Evolutionary conservation across 2,888 invertebrate species (phyloP), one percentile per base, ranked within the genome.

Genomic region (Microplitis deprimator): DNA sequence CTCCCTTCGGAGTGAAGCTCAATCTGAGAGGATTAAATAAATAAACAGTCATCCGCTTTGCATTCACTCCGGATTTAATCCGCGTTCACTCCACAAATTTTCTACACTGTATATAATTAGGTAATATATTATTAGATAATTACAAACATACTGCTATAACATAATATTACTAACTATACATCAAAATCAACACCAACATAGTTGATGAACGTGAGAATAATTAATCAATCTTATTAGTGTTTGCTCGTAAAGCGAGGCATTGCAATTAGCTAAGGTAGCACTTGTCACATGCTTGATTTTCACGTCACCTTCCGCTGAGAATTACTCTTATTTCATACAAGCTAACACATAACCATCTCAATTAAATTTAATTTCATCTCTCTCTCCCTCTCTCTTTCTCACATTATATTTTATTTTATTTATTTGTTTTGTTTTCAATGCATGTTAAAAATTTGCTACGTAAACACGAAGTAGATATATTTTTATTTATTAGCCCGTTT

Each of bases 261-360:
- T 62, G 60, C 73, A 65, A 75, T 62, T 71, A 65, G 69, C 62
- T 68, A 59, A 69, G 61, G 16, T 68, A 50, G 50, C 13, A 75
- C 77, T 67, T 75, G 41, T 59, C 72, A 79, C 71, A 17, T 38
- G 75, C 50, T 50, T 50, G 73, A 75, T 72, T 74, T 72, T 65
- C 76, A 59, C 65, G 69, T 50, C 76, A 71, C 74, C 75, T 79
- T 78, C 64, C 50, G 64, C 67, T 61, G 73, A 75, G 77, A 79
- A 77, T 79, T 79, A 69, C 70, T 68, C 50, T 13, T 62, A 50
- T 50, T 50, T 50, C 13, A 13, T 50, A 50, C 10, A 50, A 50
- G 50, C 50, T 50, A 8, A 50, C 13, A 50, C 6, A 1, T 10
- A 50, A 50, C 50, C 3, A 7, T 10, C 50, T 41, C 41, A 10